Evolutionary conservation across 2,888 invertebrate genomes (phyloP), one percentile per base, ranked within the genome.

Genomic region (Acrobasis suavella): DNA sequence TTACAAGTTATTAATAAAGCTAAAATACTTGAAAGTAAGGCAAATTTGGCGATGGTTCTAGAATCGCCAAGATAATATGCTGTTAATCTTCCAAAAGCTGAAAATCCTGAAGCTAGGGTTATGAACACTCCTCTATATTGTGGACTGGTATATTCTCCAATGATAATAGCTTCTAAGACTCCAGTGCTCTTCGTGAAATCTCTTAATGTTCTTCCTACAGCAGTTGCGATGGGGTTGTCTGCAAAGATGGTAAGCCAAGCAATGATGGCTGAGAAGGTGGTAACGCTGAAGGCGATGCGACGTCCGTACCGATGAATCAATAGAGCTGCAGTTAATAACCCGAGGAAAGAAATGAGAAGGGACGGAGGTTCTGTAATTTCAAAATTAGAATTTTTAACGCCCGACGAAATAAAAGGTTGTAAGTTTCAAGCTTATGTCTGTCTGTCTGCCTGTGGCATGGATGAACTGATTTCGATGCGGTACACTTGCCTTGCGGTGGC

Each of bases 111-210:
- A 65, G 79, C 79, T 9, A 80, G 59, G 63, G 77, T 80, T 1
- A 83, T 60, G 58, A 83, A 84, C 68, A 82, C 75, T 0, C 83
- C 83, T 58, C 85, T 68, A 62, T 77, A 67, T 37, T 70, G 68
- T 3, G 85, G 83, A 42, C 78, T 77, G 0, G 78, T 72, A 67
- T 78, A 85, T 67, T 86, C 85, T 42, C 82, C 85, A 1, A 86
- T 79, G 0, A 82, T 73, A 7, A 85, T 73, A 1, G 81, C 80
- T 62, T 81, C 81, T 50, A 85, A 22, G 39, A 52, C 75, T 0
- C 89, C 85, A 0, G 89, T 77, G 37, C 94, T 94, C 15, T 83
- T 81, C 49, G 87, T 80, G 64, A 91, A 65, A 56, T 93, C 93
- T 60, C 77, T 70, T 0, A 85, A 68, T 14, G 76, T 62, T 60